phyloP scores from a whole-genome alignment of 2,113 vertebrate species.

The Odontophorus gujanensis region DNA sequence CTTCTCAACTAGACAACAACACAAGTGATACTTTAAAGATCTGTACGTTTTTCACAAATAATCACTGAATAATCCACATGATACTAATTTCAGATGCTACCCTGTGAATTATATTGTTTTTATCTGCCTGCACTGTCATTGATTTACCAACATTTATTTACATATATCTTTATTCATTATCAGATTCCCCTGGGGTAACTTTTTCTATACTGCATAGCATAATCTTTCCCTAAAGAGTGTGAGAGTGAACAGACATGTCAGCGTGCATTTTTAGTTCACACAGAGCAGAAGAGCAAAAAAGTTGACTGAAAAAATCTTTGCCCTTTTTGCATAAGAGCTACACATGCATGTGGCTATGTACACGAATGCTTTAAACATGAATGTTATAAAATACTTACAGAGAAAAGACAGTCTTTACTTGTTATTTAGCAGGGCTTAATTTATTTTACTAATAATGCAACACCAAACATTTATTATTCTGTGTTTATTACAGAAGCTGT shows the following conservation, averaged over 20 bases:
- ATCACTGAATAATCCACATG: not conserved
- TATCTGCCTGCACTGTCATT: not conserved
- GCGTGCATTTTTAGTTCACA: not conserved
- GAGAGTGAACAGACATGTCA: not conserved
- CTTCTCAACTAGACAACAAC: not conserved
- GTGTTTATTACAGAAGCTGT: not conserved
- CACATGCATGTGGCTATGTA: accelerated
- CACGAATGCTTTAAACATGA: not conserved
- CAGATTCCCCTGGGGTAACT: not conserved
- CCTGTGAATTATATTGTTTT: not conserved
- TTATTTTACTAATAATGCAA: not conserved
- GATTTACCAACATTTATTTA: not conserved
- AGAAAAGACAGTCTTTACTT: not conserved
- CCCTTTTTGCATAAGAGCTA: not conserved
- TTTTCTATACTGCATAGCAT: not conserved
- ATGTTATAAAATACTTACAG: not conserved
- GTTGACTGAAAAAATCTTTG: not conserved
- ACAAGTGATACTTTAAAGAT: not conserved
- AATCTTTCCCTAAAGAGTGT: not conserved
- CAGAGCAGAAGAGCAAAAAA: not conserved
- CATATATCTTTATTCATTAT: not conserved
- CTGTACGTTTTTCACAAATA: not conserved
- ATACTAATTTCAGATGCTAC: not conserved
- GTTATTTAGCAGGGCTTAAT: not conserved
- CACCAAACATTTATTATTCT: not conserved